These are phyloP conservation scores for Ephialtes manifestator DNA, from an alignment of 2,888 invertebrate genomes.

Conservation along the genomic window DNA sequence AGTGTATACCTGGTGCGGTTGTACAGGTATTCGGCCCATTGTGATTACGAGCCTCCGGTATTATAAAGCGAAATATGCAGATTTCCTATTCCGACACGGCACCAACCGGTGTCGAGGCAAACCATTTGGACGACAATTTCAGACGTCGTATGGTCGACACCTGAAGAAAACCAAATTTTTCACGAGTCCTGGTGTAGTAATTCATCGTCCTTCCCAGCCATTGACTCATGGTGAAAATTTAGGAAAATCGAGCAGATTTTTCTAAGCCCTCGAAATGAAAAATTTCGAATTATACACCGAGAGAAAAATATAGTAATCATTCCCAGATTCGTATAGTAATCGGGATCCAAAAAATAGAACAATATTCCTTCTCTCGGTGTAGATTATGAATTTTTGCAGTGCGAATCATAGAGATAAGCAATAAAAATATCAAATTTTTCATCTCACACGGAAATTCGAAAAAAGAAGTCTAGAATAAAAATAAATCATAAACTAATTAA, in stretches of 20 bases:
- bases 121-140: slow-evolving; percentile 5
- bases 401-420: not conserved
- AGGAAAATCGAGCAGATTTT: not conserved
- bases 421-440: not conserved
- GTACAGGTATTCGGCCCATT: slow-evolving; percentile 75
- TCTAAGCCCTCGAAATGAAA: not conserved
- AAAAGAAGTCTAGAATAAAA: no score
- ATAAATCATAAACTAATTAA: no score
- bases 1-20: slow-evolving; percentile 49
- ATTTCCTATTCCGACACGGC: slow-evolving; percentile 54
- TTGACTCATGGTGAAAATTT: slow-evolving; percentile 23
- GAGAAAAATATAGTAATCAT: no score
- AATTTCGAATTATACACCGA: not conserved
- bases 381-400: not conserved
- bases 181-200: slow-evolving; percentile 4
- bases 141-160: slow-evolving; percentile 65
- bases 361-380: no score
- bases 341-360: no score
- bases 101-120: not conserved
- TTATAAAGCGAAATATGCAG: slow-evolving; percentile 74
- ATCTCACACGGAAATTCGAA: no score
- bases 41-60: slow-evolving; percentile 68
- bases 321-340: no score
- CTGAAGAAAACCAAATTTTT: slow-evolving; percentile 62
- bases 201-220: not conserved